These are phyloP conservation scores for Sialia sialis DNA, from an alignment of 2,113 vertebrate genomes.

Conservation along the genomic window DNA sequence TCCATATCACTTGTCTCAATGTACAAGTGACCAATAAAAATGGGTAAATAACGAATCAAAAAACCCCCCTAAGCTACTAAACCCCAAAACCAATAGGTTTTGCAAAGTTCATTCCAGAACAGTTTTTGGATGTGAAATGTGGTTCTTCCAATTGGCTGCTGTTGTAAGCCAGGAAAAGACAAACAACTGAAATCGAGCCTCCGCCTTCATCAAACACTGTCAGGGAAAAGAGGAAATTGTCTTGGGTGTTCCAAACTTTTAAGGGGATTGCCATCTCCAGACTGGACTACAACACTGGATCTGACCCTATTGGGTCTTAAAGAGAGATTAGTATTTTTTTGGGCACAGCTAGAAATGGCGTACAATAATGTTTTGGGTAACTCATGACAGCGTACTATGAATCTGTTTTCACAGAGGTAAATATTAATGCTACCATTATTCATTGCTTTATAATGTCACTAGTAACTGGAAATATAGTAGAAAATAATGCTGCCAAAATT, in stretches of 20 bases:
- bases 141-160: not conserved
- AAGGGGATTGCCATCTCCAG: not conserved
- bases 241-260: not conserved
- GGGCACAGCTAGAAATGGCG: not conserved
- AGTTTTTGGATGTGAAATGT: not conserved
- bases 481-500: not conserved
- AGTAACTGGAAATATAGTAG: not conserved
- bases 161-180: not conserved
- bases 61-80: fast-evolving
- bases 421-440: not conserved
- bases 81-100: fast-evolving
- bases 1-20: not conserved
- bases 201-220: not conserved
- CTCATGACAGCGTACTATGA: fast-evolving
- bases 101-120: not conserved
- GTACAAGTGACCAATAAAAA: not conserved
- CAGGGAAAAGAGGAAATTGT: not conserved
- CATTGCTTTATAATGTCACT: not conserved
- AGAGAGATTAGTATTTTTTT: not conserved
- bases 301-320: not conserved
- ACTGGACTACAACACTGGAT: too few relatives aligned
- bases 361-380: not conserved
- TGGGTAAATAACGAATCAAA: not conserved
- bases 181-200: not conserved
- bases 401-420: not conserved